Percentiles rank a stretch among this genome's conserved stretches.
phyloP scores from a whole-genome alignment of 2,113 vertebrate genomes.

The Laticauda colubrina region DNA sequence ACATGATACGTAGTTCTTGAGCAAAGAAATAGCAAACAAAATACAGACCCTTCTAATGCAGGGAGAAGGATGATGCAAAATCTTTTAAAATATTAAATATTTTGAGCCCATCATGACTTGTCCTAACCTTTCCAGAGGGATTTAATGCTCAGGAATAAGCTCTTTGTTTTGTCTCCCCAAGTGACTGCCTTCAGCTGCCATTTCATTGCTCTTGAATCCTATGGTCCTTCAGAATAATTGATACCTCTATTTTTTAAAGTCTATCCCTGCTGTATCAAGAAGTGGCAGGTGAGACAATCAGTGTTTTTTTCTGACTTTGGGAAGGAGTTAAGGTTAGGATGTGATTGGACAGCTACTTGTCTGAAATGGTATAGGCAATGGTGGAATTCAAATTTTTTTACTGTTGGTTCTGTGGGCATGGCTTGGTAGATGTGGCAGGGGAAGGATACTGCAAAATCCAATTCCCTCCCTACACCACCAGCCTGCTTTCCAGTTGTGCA shows the following conservation, averaged over 20 bases:
- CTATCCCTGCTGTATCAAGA: background rate
- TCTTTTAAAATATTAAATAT: background rate
- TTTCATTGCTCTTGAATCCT: background rate
- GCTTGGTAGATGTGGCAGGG: too few species aligned
- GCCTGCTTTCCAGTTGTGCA: too few species aligned
- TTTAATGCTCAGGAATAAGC: background rate
- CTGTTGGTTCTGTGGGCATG: too few species aligned
- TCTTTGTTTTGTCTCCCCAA: background rate
- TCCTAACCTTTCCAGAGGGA: background rate
- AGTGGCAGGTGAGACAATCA: background rate
- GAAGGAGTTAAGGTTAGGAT: background rate
- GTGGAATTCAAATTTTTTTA: too few species aligned
- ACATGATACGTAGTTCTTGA: background rate
- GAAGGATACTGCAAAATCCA: too few species aligned
- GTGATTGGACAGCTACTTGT: too few species aligned
- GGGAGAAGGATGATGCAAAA: background rate
- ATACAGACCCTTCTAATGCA: background rate
- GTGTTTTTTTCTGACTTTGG: background rate
- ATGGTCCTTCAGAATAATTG: background rate
- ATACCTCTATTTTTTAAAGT: background rate
- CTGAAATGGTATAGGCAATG: too few species aligned
- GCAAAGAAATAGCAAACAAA: background rate
- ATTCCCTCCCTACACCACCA: too few species aligned
- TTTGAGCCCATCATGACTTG: background rate
- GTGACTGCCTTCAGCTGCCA: background rate